Conservation (phyloP, 2,888 invertebrate species). For the Brachyptera risi region DNA sequence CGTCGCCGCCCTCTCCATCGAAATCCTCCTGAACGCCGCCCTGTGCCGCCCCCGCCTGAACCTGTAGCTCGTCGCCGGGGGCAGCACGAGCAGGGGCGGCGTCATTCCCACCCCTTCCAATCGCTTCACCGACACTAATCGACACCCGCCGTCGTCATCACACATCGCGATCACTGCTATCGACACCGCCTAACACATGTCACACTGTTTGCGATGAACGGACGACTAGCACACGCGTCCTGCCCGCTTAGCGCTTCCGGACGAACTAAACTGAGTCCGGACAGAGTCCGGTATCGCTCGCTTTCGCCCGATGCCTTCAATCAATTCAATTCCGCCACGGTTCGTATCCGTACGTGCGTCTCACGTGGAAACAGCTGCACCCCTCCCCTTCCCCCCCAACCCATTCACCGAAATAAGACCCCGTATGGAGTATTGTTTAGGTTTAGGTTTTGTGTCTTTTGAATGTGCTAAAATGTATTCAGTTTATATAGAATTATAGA, state of each 20-base stretch:
- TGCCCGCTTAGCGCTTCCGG: background rate
- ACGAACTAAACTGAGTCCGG: background rate
- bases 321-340: slow-evolving; percentile 17
- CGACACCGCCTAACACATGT: too few relatives aligned
- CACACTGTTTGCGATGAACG: background rate
- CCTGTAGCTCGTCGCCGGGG: slow-evolving; percentile 15
- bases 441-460: too few relatives aligned
- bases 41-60: slow-evolving; percentile 41
- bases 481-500: too few relatives aligned
- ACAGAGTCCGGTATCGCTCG: background rate
- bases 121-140: slow-evolving; percentile 31
- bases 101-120: slow-evolving; percentile 19
- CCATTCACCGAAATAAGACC: too few relatives aligned
- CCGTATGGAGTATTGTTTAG: too few relatives aligned
- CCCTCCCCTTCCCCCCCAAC: slow-evolving; percentile 5
- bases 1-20: slow-evolving; percentile 44
- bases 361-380: slow-evolving; percentile 8
- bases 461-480: too few relatives aligned
- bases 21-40: slow-evolving; percentile 42
- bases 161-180: background rate
- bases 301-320: slow-evolving; percentile 17
- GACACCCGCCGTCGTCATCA: slow-evolving; percentile 32
- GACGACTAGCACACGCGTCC: background rate
- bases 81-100: slow-evolving; percentile 1
- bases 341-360: background rate